Percentiles rank a stretch among this genome's conserved stretches.
Evolutionary conservation across 2,113 vertebrate genomes (phyloP).

Genomic region (Cichladusa arquata): DNA sequence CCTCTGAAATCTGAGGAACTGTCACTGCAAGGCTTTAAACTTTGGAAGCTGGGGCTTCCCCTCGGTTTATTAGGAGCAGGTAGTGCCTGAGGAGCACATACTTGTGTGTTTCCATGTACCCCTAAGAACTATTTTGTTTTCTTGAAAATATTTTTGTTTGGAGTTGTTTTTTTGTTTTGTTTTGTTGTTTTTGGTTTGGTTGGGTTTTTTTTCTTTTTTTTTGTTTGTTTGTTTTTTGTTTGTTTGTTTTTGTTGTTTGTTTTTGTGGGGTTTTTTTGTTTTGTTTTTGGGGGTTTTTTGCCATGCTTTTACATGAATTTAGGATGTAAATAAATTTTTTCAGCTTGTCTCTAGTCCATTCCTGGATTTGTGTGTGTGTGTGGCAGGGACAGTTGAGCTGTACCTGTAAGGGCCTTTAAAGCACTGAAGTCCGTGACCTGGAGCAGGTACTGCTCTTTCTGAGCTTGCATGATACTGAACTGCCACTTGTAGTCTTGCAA

Average conservation of each 20-base stretch:
- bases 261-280: too few species aligned
- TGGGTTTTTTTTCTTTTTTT: too few species aligned
- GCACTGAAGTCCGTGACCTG: background rate
- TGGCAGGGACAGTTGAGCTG: background rate
- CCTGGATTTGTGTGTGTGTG: background rate
- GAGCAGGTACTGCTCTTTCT: too few species aligned
- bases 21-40: background rate
- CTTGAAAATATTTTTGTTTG: background rate
- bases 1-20: background rate
- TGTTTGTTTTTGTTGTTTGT: background rate
- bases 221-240: too few species aligned
- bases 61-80: background rate
- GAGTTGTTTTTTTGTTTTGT: too few species aligned
- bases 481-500: background rate
- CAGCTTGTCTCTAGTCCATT: background rate
- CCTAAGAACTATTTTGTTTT: background rate
- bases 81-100: background rate
- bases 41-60: background rate
- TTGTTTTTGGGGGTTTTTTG: too few species aligned
- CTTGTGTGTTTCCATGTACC: background rate
- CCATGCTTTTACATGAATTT: background rate
- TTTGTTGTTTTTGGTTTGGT: too few species aligned
- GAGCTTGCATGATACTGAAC: rapidly evolving
- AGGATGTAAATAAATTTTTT: background rate
- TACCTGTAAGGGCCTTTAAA: too few species aligned